Percentiles rank a stretch among this genome's conserved stretches.
Conservation (phyloP, 1,140 invertebrate species). For the Pristionchus pacificus region DNA sequence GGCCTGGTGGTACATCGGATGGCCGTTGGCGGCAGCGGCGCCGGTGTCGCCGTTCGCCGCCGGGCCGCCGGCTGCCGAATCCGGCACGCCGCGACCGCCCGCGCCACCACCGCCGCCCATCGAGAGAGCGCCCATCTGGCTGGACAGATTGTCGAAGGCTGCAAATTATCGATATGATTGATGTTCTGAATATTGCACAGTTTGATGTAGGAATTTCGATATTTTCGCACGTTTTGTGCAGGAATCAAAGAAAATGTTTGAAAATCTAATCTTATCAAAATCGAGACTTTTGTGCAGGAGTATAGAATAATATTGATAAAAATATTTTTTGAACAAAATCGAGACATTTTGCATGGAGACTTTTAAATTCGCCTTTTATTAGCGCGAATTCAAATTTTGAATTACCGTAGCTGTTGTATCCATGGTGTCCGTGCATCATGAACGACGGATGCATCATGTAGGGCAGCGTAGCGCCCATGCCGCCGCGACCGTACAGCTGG, state of each 20-base stretch:
- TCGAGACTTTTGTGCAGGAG: neutral
- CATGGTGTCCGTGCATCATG: neutral
- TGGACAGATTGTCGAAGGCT: constrained; percentile 8
- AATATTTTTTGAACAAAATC: neutral
- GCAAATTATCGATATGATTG: too few species aligned
- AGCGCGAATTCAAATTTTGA: too few species aligned
- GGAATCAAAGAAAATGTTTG: neutral
- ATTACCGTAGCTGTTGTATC: neutral
- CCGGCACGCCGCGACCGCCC: constrained; percentile 6
- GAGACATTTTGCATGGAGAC: too few species aligned
- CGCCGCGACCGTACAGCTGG: neutral
- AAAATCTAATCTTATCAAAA: constrained; percentile 6
- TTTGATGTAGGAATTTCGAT: constrained; percentile 14
- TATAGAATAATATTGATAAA: constrained; percentile 6
- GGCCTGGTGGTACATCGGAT: neutral
- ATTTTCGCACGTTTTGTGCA: constrained; percentile 8
- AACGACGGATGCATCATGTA: neutral
- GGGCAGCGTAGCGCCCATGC: neutral
- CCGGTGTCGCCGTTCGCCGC: neutral
- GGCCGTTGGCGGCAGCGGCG: neutral
- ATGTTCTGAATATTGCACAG: too few species aligned
- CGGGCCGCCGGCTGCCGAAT: too few species aligned
- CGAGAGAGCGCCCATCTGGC: constrained; percentile 26
- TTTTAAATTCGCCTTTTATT: too few species aligned
- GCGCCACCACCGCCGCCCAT: constrained; percentile 12